Base-by-base conservation (phyloP, 2,888 invertebrate genomes). In the Drosophila buzzatii region DNA sequence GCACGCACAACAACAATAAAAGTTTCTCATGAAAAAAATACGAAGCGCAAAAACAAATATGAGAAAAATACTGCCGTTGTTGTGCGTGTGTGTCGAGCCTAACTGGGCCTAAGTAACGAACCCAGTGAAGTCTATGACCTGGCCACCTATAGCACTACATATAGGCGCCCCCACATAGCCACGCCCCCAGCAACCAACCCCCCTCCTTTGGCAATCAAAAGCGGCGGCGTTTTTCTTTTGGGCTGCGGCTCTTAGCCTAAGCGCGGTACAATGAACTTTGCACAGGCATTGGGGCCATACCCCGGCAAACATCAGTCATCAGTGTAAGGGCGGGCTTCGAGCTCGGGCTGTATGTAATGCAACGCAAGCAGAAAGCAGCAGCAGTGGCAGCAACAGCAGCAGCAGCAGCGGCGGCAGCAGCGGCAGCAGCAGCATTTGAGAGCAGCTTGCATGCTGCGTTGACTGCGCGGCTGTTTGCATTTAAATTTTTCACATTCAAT, bases 401-500 rank as follows among this genome's bases (percentile, higher is more conserved):
- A 12, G 23, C 66, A 20, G 18, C 44, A n/a, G n/a, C n/a, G n/a
- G n/a, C n/a, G n/a, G n/a, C n/a, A n/a, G n/a, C n/a, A n/a, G n/a
- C n/a, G n/a, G n/a, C n/a, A n/a, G 10, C 35, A 6, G 41, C 65
- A 66, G 49, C 67, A 62, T 65, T 65, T 27, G 61, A 71, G 79
- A 49, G 76, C 58, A 72, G 65, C 68, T 56, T 81, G 78, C 78
- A 76, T 63, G 69, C 65, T 68, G 60, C 79, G 70, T 73, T 58
- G 71, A 65, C 74, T 72, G 78, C 86, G 78, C 86, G 79, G 76
- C 79, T 86, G 86, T 90, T 86, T 86, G 80, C 90, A 90, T 86
- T 90, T 90, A 86, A 86, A 90, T 90, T 86, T 90, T 86, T 86
- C 85, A 86, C 90, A 86, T 86, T 90, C 89, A 86, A 86, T 90